A percentile compares a stretch with the other conserved stretches of the same genome.
These are phyloP conservation scores for Synanthedon myopaeformis DNA, from an alignment of 2,888 invertebrate genomes.

Conservation along the genomic window DNA sequence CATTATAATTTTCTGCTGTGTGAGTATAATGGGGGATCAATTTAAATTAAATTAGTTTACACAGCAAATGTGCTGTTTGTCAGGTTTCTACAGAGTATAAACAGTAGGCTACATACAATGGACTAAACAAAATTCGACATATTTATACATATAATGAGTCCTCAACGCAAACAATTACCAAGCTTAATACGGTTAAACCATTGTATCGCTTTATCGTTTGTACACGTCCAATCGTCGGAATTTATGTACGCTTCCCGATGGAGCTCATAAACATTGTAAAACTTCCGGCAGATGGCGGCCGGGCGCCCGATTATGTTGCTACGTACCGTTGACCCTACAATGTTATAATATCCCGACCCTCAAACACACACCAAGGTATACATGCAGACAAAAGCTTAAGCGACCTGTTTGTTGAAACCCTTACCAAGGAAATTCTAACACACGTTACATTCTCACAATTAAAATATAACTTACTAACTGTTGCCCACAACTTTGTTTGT, in stretches of 20 bases:
- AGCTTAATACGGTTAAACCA: slow-evolving; percentile 36
- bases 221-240: slow-evolving; percentile 47
- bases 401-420: slow-evolving; percentile 6
- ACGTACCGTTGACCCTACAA: slow-evolving; percentile 12
- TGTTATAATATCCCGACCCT: slow-evolving; percentile 4
- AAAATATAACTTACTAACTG: too few species aligned
- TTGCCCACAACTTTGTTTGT: too few species aligned
- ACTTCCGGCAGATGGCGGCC: slow-evolving; percentile 63
- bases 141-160: background rate
- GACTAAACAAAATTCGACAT: background rate
- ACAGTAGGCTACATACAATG: background rate
- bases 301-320: slow-evolving; percentile 39
- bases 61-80: background rate
- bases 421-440: background rate
- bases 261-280: slow-evolving; percentile 65
- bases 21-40: background rate
- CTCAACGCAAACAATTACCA: slow-evolving; percentile 27
- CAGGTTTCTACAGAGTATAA: background rate
- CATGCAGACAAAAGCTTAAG: slow-evolving; percentile 7
- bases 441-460: too few species aligned
- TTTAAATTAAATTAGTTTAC: background rate
- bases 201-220: slow-evolving; percentile 43
- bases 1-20: background rate
- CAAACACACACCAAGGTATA: slow-evolving; percentile 2
- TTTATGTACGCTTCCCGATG: slow-evolving; percentile 62